Evolutionary conservation across 2,113 vertebrate species (phyloP).

Genomic region (Hippocampus comes): DNA sequence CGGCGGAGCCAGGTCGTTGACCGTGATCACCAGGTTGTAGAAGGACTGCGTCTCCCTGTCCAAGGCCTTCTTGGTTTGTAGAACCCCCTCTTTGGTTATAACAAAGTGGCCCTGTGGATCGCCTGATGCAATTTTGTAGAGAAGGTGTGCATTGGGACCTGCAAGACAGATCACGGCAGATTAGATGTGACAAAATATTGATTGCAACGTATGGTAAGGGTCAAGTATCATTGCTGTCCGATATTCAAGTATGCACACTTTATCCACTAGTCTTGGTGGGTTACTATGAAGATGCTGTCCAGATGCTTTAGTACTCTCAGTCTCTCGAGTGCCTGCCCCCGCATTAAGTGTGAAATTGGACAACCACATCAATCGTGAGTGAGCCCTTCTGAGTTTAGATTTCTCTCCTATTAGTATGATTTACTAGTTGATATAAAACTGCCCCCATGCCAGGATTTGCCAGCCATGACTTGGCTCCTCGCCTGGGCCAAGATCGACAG

Average conservation of each 20-base stretch:
- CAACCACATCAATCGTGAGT: too few species aligned
- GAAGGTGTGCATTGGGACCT: slow-evolving; percentile 85
- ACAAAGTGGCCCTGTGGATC: slow-evolving; percentile 83
- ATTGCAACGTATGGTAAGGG: background rate
- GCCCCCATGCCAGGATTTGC: too few species aligned
- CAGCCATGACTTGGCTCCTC: too few species aligned
- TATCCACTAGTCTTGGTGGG: background rate
- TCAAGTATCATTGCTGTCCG: background rate
- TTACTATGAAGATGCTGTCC: background rate
- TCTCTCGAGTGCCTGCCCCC: background rate
- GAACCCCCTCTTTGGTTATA: slow-evolving; percentile 73
- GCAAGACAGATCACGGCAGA: slow-evolving; percentile 33
- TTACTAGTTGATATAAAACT: too few species aligned
- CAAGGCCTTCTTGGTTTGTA: slow-evolving; percentile 78
- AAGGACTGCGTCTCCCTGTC: slow-evolving; percentile 93
- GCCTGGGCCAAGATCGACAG: too few species aligned
- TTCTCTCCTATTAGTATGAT: too few species aligned
- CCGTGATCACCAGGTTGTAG: slow-evolving; percentile 88
- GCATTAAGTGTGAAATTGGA: background rate
- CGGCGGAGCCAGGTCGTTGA: slow-evolving; percentile 79
- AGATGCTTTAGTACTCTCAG: background rate
- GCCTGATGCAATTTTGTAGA: slow-evolving; percentile 84
- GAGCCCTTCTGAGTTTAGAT: too few species aligned
- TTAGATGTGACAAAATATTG: background rate
- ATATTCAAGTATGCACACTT: background rate